Evolutionary conservation across 1,140 invertebrate species (phyloP).

Genomic region (Apis laboriosa): DNA sequence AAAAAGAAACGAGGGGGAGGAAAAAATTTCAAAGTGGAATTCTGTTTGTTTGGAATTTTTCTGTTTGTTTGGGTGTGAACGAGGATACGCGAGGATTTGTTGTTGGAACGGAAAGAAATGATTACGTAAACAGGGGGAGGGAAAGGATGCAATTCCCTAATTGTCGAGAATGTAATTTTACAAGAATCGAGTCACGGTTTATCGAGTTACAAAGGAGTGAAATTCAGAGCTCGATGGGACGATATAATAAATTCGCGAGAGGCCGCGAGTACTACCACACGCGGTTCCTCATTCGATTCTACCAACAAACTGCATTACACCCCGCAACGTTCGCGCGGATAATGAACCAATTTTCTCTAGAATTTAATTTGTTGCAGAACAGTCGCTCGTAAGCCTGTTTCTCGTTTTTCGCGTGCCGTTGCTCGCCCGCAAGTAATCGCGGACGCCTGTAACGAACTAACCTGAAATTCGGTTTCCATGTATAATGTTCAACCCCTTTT

Average conservation of each 20-base stretch:
- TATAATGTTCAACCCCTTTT: conserved; percentile 11
- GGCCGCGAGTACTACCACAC: neutral
- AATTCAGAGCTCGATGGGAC: neutral
- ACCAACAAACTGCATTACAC: conserved; percentile 11
- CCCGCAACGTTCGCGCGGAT: conserved; percentile 12
- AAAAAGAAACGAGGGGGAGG: no score
- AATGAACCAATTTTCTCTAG: conserved; percentile 21
- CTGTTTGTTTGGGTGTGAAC: no score
- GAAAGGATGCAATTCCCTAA: no score
- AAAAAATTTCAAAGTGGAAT: no score
- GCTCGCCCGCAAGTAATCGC: neutral
- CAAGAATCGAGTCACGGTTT: no score
- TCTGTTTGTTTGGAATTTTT: no score
- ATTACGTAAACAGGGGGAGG: no score
- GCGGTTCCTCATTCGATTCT: conserved; percentile 10
- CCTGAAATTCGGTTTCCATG: neutral
- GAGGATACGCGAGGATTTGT: no score
- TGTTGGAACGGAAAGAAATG: no score
- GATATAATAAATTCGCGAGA: conserved; percentile 2
- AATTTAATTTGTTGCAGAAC: conserved; percentile 6
- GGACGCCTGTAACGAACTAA: conserved; percentile 3
- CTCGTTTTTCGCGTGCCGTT: neutral
- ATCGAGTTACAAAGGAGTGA: no score
- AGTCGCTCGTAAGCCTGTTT: neutral
- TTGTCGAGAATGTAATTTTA: no score